phyloP scores from a whole-genome alignment of 2,113 vertebrate genomes.

The Alces alces region DNA sequence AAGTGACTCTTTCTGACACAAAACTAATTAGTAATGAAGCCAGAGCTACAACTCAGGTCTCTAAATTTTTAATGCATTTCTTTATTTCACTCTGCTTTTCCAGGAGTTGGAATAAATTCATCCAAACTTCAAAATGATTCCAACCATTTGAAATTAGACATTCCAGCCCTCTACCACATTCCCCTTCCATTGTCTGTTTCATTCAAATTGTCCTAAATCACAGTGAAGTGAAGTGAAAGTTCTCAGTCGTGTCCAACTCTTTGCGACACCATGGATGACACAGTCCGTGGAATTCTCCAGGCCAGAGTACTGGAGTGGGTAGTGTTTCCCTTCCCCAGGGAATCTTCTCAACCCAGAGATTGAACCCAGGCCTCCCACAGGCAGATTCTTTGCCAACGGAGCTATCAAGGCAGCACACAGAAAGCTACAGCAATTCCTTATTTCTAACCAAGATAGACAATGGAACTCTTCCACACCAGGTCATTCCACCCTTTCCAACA shows the following conservation, averaged over 20 bases:
- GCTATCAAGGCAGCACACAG: background rate
- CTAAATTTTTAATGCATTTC: background rate
- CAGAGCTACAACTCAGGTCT: background rate
- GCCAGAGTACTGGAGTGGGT: background rate
- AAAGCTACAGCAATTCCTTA: background rate
- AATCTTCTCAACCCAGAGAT: background rate
- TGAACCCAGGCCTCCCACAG: background rate
- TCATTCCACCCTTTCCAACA: fast-evolving
- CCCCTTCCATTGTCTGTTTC: background rate
- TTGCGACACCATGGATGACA: background rate
- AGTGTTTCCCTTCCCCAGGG: background rate
- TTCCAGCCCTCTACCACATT: no score
- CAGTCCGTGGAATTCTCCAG: background rate
- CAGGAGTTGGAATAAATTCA: background rate
- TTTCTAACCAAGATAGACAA: background rate
- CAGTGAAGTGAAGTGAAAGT: background rate
- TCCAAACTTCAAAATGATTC: background rate
- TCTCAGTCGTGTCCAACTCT: background rate
- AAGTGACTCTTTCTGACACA: background rate
- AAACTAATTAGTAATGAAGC: background rate
- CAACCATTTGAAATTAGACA: background rate
- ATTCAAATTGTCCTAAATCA: background rate
- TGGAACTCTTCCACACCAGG: background rate
- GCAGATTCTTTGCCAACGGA: background rate
- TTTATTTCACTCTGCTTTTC: background rate